Conservation (phyloP, 2,888 invertebrate species). For the Caenorhabditis drosophilae region DNA sequence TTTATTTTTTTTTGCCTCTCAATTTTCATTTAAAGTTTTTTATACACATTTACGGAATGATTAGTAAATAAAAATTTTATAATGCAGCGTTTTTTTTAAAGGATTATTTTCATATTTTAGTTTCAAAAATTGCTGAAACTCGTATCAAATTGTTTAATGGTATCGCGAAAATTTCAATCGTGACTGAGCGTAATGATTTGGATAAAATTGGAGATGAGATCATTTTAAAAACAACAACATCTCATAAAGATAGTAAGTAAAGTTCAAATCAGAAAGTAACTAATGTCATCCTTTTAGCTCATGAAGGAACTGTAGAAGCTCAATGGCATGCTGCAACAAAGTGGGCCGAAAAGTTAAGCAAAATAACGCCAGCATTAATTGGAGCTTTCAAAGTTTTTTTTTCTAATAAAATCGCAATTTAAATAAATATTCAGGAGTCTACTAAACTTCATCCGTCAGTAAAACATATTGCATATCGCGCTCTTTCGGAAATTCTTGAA, state of each 20-base stretch:
- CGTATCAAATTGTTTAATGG: slow-evolving; percentile 38
- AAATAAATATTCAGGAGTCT: too few species aligned
- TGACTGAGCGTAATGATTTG: slow-evolving; percentile 16
- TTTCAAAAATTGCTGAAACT: slow-evolving; percentile 37
- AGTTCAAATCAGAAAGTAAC: too few species aligned
- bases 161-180: slow-evolving; percentile 20
- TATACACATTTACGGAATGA: too few species aligned
- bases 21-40: too few species aligned
- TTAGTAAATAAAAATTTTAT: too few species aligned
- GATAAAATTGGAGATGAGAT: slow-evolving; percentile 41
- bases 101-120: too few species aligned
- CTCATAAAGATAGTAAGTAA: slow-evolving; percentile 45
- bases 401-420: too few species aligned
- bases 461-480: slow-evolving; percentile 33
- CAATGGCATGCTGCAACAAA: slow-evolving; percentile 42
- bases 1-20: too few species aligned
- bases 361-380: slow-evolving; percentile 13
- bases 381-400: slow-evolving; percentile 32
- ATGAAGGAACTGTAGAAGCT: slow-evolving; percentile 42
- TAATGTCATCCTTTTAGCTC: slow-evolving; percentile 21
- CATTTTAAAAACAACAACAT: slow-evolving; percentile 40
- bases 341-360: slow-evolving; percentile 30
- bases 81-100: too few species aligned
- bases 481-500: slow-evolving; percentile 22
- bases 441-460: slow-evolving; percentile 34